These are phyloP conservation scores for Lasioglossum villosulum DNA, from an alignment of 2,888 invertebrate genomes.

Conservation along the genomic window DNA sequence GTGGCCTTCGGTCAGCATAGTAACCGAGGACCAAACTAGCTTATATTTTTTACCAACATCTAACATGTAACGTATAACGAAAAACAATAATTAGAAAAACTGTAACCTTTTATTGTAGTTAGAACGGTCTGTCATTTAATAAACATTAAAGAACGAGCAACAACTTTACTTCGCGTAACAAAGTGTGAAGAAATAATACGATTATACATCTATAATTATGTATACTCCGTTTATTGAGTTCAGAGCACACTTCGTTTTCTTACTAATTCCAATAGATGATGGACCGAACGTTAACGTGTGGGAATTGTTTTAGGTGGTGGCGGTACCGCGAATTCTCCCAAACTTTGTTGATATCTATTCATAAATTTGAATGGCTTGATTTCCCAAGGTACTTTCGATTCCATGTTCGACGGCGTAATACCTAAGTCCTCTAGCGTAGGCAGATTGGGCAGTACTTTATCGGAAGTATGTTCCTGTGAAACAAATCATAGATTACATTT, in stretches of 20 bases:
- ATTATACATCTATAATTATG: conserved; percentile 7
- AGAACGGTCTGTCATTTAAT: conserved; percentile 60
- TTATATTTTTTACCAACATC: conserved; percentile 77
- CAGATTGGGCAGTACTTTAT: conserved; percentile 87
- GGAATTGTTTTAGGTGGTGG: conserved; percentile 86
- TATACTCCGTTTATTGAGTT: conserved; percentile 31
- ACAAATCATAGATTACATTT: conserved; percentile 3
- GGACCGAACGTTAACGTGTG: conserved; percentile 17
- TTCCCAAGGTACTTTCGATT: conserved; percentile 94
- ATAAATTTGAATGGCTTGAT: conserved; percentile 89
- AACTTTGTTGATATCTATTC: conserved; percentile 90
- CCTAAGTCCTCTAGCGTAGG: conserved; percentile 96
- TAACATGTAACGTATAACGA: conserved; percentile 57
- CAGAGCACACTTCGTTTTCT: conserved; percentile 9
- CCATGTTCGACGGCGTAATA: conserved; percentile 90
- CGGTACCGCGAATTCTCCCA: conserved; percentile 91
- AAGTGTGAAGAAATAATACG: not conserved
- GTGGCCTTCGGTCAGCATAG: conserved; percentile 78
- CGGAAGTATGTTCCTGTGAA: conserved; percentile 91
- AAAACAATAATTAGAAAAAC: conserved; percentile 54
- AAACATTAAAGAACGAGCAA: conserved; percentile 51
- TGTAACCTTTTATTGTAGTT: conserved; percentile 67
- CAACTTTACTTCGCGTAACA: not conserved
- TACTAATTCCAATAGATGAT: conserved; percentile 26
- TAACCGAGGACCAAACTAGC: conserved; percentile 79